A percentile compares a stretch with the other conserved stretches of the same genome.
phyloP scores from a whole-genome alignment of 2,113 vertebrate species.

The Lucifuga dentata region DNA sequence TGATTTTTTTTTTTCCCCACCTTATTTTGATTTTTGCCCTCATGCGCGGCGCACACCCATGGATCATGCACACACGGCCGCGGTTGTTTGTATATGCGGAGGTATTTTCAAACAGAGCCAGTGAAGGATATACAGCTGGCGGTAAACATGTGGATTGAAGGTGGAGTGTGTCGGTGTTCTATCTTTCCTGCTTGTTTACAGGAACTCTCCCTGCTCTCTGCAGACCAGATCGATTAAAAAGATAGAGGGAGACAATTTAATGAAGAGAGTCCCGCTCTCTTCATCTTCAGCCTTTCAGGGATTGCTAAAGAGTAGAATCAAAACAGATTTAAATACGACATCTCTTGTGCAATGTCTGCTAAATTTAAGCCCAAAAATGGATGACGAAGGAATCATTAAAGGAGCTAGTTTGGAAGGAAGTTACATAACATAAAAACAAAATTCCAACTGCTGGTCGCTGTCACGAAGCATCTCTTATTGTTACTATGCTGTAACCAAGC shows the following conservation, averaged over 20 bases:
- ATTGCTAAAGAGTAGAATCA: conserved; percentile 14
- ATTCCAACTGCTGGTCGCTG: conserved; percentile 10
- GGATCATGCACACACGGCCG: conserved; percentile 48
- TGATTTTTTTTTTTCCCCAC: conserved; percentile 20
- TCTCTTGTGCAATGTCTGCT: not conserved
- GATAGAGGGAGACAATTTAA: conserved; percentile 64
- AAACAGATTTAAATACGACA: no score
- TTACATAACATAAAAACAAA: not conserved
- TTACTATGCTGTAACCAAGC: not conserved
- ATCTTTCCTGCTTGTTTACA: conserved; percentile 73
- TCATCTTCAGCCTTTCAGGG: conserved; percentile 40
- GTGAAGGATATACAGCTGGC: conserved; percentile 73
- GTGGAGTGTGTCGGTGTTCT: conserved; percentile 70
- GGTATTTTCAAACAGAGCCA: conserved; percentile 76
- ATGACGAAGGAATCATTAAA: conserved; percentile 5
- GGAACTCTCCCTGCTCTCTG: conserved; percentile 51
- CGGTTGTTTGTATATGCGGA: conserved; percentile 72
- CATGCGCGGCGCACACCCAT: conserved; percentile 13
- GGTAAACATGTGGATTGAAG: conserved; percentile 73
- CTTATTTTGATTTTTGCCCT: conserved; percentile 30
- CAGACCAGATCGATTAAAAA: conserved; percentile 57
- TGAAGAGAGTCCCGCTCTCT: conserved; percentile 55
- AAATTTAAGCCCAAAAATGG: conserved; percentile 2
- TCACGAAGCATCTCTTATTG: not conserved
- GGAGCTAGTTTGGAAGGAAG: conserved; percentile 2